Evolutionary conservation across 2,888 invertebrate species (phyloP).

Genomic region (Cenopis cana): DNA sequence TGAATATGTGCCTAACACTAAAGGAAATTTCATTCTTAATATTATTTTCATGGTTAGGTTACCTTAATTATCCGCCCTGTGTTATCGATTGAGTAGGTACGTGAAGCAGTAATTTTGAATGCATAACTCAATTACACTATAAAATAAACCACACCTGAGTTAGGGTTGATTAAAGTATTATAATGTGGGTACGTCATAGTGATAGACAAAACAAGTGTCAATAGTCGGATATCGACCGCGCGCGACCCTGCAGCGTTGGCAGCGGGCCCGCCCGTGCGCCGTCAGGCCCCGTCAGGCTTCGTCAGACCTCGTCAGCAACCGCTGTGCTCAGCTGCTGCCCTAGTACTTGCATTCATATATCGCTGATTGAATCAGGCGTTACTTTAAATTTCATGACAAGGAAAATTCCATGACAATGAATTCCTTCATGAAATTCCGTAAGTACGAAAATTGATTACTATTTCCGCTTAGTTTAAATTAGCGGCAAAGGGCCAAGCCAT

Average conservation of each 20-base stretch:
- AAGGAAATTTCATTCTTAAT: too few species aligned
- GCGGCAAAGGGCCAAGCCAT: too few species aligned
- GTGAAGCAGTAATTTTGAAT: not conserved
- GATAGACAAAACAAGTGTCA: constrained; percentile 13
- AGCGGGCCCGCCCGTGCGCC: constrained; percentile 2
- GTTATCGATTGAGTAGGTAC: not conserved
- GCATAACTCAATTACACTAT: not conserved
- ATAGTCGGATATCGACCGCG: constrained; percentile 5
- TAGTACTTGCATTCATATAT: not conserved
- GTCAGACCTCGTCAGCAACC: constrained; percentile 14
- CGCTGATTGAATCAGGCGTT: not conserved
- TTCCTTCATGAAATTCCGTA: not conserved
- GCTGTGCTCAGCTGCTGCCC: constrained; percentile 14
- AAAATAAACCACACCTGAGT: not conserved
- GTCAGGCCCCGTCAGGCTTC: constrained; percentile 14
- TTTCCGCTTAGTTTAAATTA: too few species aligned
- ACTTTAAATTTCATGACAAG: not conserved
- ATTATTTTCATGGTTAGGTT: not conserved
- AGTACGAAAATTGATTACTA: not conserved
- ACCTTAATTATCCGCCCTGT: not conserved
- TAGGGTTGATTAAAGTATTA: constrained; percentile 5
- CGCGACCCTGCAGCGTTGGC: constrained; percentile 14
- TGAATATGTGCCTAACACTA: too few species aligned
- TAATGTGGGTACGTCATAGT: not conserved
- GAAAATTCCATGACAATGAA: not conserved